Conservation (phyloP, 2,113 vertebrate genomes). For the Morphnarchus princeps region DNA sequence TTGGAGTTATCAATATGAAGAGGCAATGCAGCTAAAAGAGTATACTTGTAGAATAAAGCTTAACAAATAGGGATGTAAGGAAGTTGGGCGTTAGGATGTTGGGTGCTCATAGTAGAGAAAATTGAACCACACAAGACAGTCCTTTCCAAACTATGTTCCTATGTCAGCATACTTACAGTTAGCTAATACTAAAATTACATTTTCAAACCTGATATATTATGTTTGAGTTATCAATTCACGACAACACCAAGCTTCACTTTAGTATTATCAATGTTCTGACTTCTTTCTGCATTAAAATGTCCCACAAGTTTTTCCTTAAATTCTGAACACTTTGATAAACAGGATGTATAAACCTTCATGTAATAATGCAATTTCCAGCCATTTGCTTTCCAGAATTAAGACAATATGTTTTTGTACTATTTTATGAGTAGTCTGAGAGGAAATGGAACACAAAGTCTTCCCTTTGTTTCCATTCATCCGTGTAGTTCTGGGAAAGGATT, state of each 20-base stretch:
- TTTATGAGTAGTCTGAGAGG: background rate
- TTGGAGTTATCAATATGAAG: background rate
- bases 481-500: background rate
- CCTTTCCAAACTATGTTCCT: background rate
- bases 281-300: background rate
- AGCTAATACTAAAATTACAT: background rate
- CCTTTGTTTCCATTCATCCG: background rate
- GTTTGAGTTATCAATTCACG: background rate
- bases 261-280: background rate
- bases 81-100: background rate
- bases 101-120: background rate
- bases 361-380: background rate
- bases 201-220: background rate
- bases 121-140: background rate
- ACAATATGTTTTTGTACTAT: background rate
- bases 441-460: background rate
- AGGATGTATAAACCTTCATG: background rate
- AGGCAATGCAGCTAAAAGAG: background rate
- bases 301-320: background rate
- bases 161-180: background rate
- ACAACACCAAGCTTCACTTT: background rate
- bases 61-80: background rate
- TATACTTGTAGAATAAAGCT: background rate
- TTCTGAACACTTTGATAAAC: background rate
- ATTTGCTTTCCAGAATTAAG: background rate